Evolutionary conservation across 2,797 vertebrate species (phyloP).

Genomic region (Scyliorhinus canicula): DNA sequence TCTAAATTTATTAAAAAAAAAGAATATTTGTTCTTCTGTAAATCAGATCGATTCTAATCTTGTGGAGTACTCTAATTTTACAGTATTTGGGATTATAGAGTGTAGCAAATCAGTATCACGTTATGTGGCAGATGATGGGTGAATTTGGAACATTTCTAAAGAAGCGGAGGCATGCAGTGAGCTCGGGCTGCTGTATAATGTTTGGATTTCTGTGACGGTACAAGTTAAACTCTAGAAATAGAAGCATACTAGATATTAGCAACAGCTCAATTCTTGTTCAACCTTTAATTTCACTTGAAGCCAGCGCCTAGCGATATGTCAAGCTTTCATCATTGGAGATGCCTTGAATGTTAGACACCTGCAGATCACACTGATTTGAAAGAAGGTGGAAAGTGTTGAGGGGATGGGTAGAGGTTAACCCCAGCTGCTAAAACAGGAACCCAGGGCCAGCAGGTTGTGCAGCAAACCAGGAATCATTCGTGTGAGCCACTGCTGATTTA

Average conservation of each 20-base stretch:
- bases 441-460: neutral
- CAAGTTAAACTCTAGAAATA: neutral
- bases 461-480: neutral
- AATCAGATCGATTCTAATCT: too few relatives aligned
- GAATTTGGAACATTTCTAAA: neutral
- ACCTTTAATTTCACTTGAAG: neutral
- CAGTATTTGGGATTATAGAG: too few relatives aligned
- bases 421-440: neutral
- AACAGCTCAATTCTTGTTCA: neutral
- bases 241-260: neutral
- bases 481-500: neutral
- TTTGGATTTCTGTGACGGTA: neutral
- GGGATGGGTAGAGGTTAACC: neutral
- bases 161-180: neutral
- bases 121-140: neutral
- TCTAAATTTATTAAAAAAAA: too few relatives aligned
- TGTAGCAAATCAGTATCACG: too few relatives aligned
- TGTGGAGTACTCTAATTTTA: too few relatives aligned
- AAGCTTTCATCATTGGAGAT: neutral
- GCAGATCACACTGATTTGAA: neutral
- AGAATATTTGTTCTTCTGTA: too few relatives aligned
- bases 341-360: neutral
- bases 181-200: neutral
- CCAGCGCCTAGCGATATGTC: neutral
- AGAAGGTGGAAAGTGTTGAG: neutral